phyloP scores from a whole-genome alignment of 2,888 invertebrate genomes.

The Sphaerophoria taeniata region DNA sequence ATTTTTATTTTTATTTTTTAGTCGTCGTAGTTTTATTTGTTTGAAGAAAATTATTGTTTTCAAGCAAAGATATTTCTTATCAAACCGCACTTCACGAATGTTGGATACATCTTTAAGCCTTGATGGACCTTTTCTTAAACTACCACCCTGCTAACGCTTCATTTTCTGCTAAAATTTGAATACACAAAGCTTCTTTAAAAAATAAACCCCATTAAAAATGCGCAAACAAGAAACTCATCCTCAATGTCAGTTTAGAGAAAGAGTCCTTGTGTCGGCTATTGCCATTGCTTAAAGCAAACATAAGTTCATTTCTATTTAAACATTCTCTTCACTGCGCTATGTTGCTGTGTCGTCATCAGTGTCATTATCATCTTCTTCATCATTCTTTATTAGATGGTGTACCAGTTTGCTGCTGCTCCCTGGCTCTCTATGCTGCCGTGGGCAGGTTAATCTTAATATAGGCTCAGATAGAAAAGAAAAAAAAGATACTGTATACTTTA shows the following conservation, averaged over 20 bases:
- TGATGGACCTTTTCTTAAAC: too few species aligned
- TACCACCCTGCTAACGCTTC: neutral
- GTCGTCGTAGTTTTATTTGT: too few species aligned
- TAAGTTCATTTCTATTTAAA: slow-evolving; percentile 39
- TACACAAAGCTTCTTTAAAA: slow-evolving; percentile 7
- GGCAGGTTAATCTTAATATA: slow-evolving; percentile 43
- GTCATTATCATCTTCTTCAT: slow-evolving; percentile 1
- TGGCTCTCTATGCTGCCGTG: slow-evolving; percentile 5
- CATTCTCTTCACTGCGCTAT: neutral
- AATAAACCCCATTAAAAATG: slow-evolving; percentile 70
- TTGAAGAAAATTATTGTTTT: too few species aligned
- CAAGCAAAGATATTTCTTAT: too few species aligned
- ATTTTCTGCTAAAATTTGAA: neutral
- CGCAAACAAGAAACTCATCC: slow-evolving; percentile 61
- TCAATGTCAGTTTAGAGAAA: slow-evolving; percentile 47
- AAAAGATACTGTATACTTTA: neutral
- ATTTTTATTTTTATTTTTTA: neutral
- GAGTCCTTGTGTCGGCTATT: slow-evolving; percentile 68
- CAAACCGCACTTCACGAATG: too few species aligned
- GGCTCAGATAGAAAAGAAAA: neutral
- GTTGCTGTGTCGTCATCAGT: neutral
- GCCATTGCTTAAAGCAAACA: slow-evolving; percentile 52
- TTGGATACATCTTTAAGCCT: too few species aligned
- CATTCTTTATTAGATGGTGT: slow-evolving; percentile 11
- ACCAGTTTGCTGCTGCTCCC: slow-evolving; percentile 31